A percentile compares a stretch with the other conserved stretches of the same genome.
Evolutionary conservation across 2,797 vertebrate species (phyloP).

Genomic region (Malurus splendens): DNA sequence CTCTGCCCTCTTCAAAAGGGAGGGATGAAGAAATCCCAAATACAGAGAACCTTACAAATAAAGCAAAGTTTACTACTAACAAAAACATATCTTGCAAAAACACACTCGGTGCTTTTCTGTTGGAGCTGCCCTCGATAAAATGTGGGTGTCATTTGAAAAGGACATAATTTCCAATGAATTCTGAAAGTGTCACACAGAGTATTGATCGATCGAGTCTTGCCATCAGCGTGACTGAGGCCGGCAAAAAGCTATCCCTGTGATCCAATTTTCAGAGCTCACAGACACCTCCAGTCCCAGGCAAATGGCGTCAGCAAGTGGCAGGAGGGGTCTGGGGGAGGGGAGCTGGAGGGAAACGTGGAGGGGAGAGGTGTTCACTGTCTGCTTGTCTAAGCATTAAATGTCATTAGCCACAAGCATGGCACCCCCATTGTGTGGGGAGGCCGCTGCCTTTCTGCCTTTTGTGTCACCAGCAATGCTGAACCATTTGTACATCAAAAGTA

Average conservation of each 20-base stretch:
- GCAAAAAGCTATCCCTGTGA: constrained; percentile 85
- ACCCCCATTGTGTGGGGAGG: background rate
- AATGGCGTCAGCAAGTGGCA: constrained; percentile 69
- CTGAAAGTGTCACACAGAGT: constrained; percentile 73
- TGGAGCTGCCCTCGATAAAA: constrained; percentile 67
- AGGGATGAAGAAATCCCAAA: constrained; percentile 48
- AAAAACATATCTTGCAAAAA: constrained; percentile 61
- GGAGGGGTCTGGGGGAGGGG: constrained; percentile 4
- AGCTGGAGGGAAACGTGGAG: background rate
- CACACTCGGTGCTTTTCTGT: constrained; percentile 57
- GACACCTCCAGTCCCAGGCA: constrained; percentile 79
- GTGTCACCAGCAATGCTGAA: background rate
- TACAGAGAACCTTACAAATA: constrained; percentile 49
- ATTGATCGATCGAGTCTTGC: constrained; percentile 86
- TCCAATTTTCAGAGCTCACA: constrained; percentile 89
- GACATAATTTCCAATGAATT: constrained; percentile 75
- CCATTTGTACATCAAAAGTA: constrained; percentile 20
- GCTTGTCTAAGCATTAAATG: constrained; percentile 25
- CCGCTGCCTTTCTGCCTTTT: constrained; percentile 3
- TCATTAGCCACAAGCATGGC: constrained; percentile 20
- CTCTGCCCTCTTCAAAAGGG: constrained; percentile 56
- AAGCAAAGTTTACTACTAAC: constrained; percentile 58
- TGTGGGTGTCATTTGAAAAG: constrained; percentile 72
- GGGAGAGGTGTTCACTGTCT: background rate
- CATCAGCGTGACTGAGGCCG: constrained; percentile 78